Base-by-base conservation (phyloP, 2,113 vertebrate species). In the Coptodon bakossiorum region DNA sequence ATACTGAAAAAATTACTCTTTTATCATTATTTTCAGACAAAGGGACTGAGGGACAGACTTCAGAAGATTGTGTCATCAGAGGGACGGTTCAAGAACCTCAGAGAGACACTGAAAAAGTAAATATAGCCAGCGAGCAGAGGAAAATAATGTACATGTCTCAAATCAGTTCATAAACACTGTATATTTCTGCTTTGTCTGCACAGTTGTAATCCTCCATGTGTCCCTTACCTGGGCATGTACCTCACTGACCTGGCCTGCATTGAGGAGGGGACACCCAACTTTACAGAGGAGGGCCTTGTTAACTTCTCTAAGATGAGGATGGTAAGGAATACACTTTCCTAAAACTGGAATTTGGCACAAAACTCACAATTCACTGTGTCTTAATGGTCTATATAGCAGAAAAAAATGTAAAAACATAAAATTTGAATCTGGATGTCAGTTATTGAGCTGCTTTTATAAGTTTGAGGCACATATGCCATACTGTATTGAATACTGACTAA, bases 221-320 rank as follows among this genome's bases (percentile, higher is more conserved):
- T 99, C 82, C 99, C 99, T 11, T 99, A 99, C 90, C 97, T 99
- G 89, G 99, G 99, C 84, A 99, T 99, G 99, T 99, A 99, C 94
- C 96, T 99, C 92, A 99, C 98, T 0, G 99, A 99, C 94, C 95
- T 99, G 94, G 99, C 98, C 0, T 99, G 99, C 93, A 99, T 99
- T 11, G 99, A 99, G 93, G 99, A 99, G 94, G 99, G 98, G 83
- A 99, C 98, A 7, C 98, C 98, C 24, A 99, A 99, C 93, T 99
- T 99, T 89, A 99, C 99, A 0, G 98, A 99, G 93, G 98, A 99
- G 92, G 99, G 98, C 48, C 97, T 99, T 85, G 99, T 99, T 50
- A 99, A 99, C 96, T 99, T 99, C 94, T 99, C 99, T 95, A 99
- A 99, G 96, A 99, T 99, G 99, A 97, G 99, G 95, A 99, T 99